phyloP scores from a whole-genome alignment of 2,797 vertebrate genomes.

The Ptychadena robeensis region DNA sequence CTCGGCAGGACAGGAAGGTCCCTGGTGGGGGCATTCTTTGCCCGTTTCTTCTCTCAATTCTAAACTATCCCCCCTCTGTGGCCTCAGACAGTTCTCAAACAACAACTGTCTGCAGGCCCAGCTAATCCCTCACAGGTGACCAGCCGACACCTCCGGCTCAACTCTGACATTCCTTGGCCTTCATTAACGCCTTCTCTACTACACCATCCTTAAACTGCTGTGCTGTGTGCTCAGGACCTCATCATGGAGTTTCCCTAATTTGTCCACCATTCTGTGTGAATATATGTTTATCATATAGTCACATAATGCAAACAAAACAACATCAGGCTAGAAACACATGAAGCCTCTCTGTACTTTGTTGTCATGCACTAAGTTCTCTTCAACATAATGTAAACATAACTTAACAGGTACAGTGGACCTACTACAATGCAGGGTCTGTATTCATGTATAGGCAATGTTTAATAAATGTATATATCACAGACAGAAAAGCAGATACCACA shows the following conservation, averaged over 20 bases:
- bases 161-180: constrained; percentile 71
- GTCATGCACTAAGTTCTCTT: no score
- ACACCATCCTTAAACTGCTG: not conserved
- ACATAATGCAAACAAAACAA: not conserved
- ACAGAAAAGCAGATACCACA: no score
- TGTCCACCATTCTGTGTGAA: not conserved
- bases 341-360: not conserved
- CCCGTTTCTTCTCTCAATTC: constrained; percentile 46
- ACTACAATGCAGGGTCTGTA: no score
- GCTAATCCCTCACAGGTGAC: constrained; percentile 79
- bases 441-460: no score
- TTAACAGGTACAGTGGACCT: no score
- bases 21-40: constrained; percentile 61
- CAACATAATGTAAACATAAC: not conserved
- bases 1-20: constrained; percentile 67
- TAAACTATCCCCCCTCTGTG: constrained; percentile 66
- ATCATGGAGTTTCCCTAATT: not conserved
- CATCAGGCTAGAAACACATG: not conserved
- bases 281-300: not conserved
- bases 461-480: no score
- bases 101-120: constrained; percentile 77
- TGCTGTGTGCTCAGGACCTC: not conserved
- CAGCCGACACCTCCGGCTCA: constrained; percentile 74
- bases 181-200: constrained; percentile 68
- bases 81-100: constrained; percentile 78